Evolutionary conservation across 2,113 vertebrate genomes (phyloP).

Genomic region (Eira barbara): DNA sequence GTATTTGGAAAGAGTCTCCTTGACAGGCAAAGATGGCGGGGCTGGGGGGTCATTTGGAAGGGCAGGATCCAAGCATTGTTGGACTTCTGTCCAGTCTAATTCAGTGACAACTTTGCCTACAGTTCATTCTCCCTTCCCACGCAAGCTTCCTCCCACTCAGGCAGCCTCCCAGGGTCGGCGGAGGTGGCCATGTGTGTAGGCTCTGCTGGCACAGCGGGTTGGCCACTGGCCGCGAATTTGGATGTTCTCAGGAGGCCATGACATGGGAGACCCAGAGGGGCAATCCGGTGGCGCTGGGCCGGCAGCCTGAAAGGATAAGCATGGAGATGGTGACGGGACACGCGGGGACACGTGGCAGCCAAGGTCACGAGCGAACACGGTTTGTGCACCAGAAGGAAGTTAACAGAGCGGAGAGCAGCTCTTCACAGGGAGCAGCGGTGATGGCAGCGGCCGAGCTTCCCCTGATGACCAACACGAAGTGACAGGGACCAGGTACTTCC

Average conservation of each 20-base stretch:
- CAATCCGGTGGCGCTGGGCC: background rate
- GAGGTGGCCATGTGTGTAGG: background rate
- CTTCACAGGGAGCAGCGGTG: background rate
- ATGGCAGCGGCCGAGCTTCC: rapidly evolving
- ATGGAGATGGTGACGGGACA: background rate
- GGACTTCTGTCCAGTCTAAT: background rate
- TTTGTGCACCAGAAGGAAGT: background rate
- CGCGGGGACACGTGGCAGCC: background rate
- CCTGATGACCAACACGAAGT: no score
- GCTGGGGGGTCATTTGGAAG: no score
- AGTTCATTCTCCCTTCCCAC: background rate
- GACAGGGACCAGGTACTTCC: background rate
- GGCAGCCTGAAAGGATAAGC: background rate
- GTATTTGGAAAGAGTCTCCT: background rate
- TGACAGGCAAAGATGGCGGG: no score
- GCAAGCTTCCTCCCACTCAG: background rate
- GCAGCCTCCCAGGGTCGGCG: background rate
- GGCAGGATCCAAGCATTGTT: background rate
- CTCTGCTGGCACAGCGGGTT: background rate
- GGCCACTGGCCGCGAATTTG: no score
- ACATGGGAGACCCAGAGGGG: background rate
- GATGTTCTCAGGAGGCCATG: background rate
- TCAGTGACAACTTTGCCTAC: background rate
- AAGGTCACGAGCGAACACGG: no score
- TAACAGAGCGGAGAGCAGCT: background rate